These are phyloP conservation scores for Agonopterix alstromeriana DNA, from an alignment of 2,888 invertebrate genomes.

Conservation along the genomic window DNA sequence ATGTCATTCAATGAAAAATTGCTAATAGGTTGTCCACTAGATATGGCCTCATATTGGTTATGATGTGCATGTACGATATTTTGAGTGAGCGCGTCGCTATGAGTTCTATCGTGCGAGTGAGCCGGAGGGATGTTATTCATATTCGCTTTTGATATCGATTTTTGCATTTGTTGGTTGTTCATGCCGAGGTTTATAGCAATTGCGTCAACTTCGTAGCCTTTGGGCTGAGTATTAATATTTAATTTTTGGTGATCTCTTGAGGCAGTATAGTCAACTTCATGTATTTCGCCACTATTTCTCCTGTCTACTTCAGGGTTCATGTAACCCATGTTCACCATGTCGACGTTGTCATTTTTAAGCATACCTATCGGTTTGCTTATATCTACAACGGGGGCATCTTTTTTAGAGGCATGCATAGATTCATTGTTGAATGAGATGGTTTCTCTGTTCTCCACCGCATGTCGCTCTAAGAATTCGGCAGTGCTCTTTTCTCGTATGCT, in stretches of 20 bases:
- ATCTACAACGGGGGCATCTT: constrained; percentile 29
- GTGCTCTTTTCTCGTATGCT: constrained; percentile 42
- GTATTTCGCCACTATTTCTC: constrained; percentile 34
- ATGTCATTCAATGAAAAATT: constrained; percentile 64
- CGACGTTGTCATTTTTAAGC: constrained; percentile 53
- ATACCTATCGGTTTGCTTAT: constrained; percentile 34
- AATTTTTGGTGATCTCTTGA: constrained; percentile 37
- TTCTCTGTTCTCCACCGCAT: constrained; percentile 30
- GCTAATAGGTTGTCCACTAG: constrained; percentile 39
- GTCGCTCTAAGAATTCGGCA: constrained; percentile 28
- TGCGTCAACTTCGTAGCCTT: constrained; percentile 56
- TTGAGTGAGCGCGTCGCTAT: constrained; percentile 39
- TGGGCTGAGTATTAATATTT: constrained; percentile 37
- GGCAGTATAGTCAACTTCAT: constrained; percentile 33
- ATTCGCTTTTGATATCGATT: constrained; percentile 41
- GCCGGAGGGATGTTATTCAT: constrained; percentile 24
- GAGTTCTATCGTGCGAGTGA: constrained; percentile 44
- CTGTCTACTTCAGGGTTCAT: constrained; percentile 54
- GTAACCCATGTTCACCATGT: constrained; percentile 72
- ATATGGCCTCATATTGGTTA: constrained; percentile 48
- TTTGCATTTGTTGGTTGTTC: constrained; percentile 48
- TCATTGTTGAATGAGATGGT: constrained; percentile 24
- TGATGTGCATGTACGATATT: constrained; percentile 57
- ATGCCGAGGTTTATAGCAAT: constrained; percentile 65
- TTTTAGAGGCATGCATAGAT: constrained; percentile 34